Base-by-base conservation (phyloP, 2,888 invertebrate genomes). In the Synanthedon myopaeformis region DNA sequence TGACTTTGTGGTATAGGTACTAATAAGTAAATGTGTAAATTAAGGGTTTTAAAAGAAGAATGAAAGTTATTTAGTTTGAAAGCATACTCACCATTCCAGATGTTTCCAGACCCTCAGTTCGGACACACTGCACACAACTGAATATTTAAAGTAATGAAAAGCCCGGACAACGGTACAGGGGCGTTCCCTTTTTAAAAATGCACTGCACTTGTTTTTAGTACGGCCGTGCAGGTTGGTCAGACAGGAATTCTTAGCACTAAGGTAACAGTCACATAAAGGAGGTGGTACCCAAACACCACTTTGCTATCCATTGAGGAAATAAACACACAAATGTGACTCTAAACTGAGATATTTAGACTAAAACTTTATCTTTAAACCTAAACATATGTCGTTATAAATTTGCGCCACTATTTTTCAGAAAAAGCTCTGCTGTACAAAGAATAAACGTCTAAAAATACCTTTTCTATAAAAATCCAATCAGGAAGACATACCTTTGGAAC, bases 121-220 rank as follows among this genome's bases (percentile, higher is more conserved):
- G 69, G 66, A 69, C 71, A 69, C 82, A 81, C 82, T 78, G 74
- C 80, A 84, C 79, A 70, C 64, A 77, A 83, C 84, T 85, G 79
- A 85, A 85, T 84, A 85, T 85, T 85, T 82, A 76, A 81, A 81
- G 82, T 84, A 85, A 85, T 83, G 84, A 83, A 85, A 82, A 78
- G 76, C 74, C 71, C 65, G 70, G 70, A 72, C 74, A 68, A 64
- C 66, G 60, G 65, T 61, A 65, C 69, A 65, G 78, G 85, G 85
- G 82, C 79, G 82, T 79, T 79, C 72, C 83, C 78, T 77, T 79
- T 45, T 86, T 84, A 83, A 86, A 86, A 85, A 86, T 86, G 84
- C 85, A 86, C 85, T 84, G 82, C 85, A 86, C 82, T 79, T 62
- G 67, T 70, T 78, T 85, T 85, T 79, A 82, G 72, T 81, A 73